A percentile compares a stretch with the other conserved stretches of the same genome.
Evolutionary conservation across 2,797 vertebrate species (phyloP).

Genomic region (Phrynocephalus forsythii): DNA sequence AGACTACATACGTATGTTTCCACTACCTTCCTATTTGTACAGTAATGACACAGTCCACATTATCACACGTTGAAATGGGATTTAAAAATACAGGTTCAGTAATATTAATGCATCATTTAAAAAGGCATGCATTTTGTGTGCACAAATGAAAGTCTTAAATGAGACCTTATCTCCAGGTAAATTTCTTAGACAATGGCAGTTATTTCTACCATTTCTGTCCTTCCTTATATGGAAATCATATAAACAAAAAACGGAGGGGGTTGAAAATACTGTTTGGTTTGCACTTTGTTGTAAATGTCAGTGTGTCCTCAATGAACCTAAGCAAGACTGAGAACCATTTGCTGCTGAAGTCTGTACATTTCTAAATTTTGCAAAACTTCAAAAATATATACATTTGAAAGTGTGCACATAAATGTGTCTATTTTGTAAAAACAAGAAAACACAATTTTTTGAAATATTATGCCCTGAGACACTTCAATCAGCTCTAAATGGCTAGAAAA

Average conservation of each 20-base stretch:
- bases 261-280: too few species aligned
- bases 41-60: conserved; percentile 1
- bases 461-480: too few species aligned
- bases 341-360: too few species aligned
- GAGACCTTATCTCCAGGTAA: neutral
- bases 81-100: rapidly evolving
- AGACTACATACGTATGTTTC: conserved; percentile 41
- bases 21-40: neutral
- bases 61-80: neutral
- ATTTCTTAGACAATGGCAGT: neutral
- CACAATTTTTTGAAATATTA: too few species aligned
- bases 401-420: too few species aligned
- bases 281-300: too few species aligned
- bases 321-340: too few species aligned
- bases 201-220: neutral
- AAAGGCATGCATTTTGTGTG: neutral
- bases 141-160: neutral
- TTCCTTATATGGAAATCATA: neutral
- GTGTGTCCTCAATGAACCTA: too few species aligned
- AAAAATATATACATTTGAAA: too few species aligned
- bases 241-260: neutral
- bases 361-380: too few species aligned
- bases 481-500: too few species aligned
- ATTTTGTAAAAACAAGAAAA: too few species aligned
- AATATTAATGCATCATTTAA: neutral